phyloP scores from a whole-genome alignment of 1,140 invertebrate species.

The Drosophila sturtevanti region DNA sequence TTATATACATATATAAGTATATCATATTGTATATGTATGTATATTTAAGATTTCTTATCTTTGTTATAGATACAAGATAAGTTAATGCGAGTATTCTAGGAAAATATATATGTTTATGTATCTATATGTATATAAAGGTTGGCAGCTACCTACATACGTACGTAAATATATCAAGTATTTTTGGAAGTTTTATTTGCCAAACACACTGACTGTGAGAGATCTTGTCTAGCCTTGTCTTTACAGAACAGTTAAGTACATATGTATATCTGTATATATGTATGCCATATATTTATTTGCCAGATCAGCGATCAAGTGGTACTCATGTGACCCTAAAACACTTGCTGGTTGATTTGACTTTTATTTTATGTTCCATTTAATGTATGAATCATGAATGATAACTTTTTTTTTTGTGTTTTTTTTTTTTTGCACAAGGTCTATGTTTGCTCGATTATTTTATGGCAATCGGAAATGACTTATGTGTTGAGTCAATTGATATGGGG shows the following conservation, averaged over 20 bases:
- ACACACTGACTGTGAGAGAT: constrained; percentile 11
- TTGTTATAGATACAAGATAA: not conserved
- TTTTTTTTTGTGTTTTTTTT: not conserved
- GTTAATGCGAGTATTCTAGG: not conserved
- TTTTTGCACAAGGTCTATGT: not conserved
- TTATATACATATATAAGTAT: no score
- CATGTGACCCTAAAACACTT: constrained; percentile 13
- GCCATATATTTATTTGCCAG: not conserved
- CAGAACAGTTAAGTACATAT: not conserved
- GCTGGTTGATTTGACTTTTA: not conserved
- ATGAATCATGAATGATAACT: not conserved
- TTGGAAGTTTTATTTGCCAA: constrained; percentile 53
- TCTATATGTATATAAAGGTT: not conserved
- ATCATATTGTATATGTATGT: not conserved
- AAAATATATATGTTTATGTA: not conserved
- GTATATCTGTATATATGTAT: no score
- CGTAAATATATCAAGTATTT: constrained; percentile 54
- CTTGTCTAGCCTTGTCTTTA: constrained; percentile 7
- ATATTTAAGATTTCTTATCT: constrained; percentile 3
- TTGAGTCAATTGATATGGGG: not conserved
- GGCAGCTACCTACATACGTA: constrained; percentile 42
- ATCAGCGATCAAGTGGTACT: constrained; percentile 9
- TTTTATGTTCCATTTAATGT: not conserved
- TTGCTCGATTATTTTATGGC: not conserved
- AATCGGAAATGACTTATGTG: not conserved